Percentiles rank a stretch among this genome's conserved stretches.
phyloP scores from a whole-genome alignment of 2,888 invertebrate genomes.

The Eristalis pertinax region DNA sequence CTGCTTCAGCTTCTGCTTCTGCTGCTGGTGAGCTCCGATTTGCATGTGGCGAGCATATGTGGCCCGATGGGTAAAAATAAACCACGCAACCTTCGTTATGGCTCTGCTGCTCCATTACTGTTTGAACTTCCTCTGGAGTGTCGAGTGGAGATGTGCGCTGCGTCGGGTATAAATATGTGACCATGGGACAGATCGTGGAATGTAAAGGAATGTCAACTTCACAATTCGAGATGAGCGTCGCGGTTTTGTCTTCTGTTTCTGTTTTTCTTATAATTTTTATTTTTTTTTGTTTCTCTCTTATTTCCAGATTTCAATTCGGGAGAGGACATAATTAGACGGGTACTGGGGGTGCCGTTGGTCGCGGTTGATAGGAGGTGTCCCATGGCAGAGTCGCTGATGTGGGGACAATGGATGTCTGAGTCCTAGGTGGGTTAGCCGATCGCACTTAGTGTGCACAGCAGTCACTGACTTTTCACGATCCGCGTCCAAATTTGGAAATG shows the following conservation, averaged over 20 bases:
- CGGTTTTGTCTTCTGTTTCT: conserved; percentile 13
- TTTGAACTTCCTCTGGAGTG: conserved; percentile 68
- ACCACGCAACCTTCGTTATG: conserved; percentile 70
- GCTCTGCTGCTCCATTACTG: conserved; percentile 62
- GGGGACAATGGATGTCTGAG: background rate
- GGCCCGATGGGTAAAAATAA: conserved; percentile 68
- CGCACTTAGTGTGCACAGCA: background rate
- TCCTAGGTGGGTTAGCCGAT: background rate
- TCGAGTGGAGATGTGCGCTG: conserved; percentile 17
- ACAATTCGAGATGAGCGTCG: conserved; percentile 58
- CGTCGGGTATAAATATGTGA: conserved; percentile 49
- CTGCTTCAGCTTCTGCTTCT: background rate
- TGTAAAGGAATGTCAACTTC: conserved; percentile 63
- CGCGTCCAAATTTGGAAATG: conserved; percentile 12
- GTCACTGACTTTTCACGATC: conserved; percentile 50
- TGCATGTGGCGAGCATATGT: conserved; percentile 72
- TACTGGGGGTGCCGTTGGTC: conserved; percentile 35
- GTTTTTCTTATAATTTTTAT: background rate
- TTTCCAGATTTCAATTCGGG: background rate
- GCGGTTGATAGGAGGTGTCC: conserved; percentile 14
- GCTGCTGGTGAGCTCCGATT: conserved; percentile 39
- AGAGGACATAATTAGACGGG: conserved; percentile 43
- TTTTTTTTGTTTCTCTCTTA: background rate
- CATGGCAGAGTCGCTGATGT: background rate
- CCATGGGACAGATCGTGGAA: conserved; percentile 72